phyloP scores from a whole-genome alignment of 2,888 invertebrate species.

The Zaprionus bogoriensis region DNA sequence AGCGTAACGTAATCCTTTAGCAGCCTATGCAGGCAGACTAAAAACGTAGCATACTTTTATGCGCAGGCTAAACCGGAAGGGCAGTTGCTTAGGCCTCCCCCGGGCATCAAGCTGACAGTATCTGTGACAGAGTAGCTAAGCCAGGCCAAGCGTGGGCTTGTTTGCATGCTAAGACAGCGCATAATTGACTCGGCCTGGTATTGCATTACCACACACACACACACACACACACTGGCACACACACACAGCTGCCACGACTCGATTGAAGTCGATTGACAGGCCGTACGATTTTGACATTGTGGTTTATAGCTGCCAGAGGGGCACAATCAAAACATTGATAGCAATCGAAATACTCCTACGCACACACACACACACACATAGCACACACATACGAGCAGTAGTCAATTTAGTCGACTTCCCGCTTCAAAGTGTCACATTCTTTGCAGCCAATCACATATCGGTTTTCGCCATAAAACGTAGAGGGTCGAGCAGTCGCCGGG shows the following conservation, averaged over 20 bases:
- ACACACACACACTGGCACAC: constrained; percentile 5
- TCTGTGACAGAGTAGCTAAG: constrained; percentile 10
- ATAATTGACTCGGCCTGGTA: constrained; percentile 52
- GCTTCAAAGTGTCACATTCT: constrained; percentile 29
- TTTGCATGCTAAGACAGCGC: constrained; percentile 46
- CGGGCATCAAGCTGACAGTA: neutral
- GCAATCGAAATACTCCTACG: constrained; percentile 18
- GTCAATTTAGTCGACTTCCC: constrained; percentile 47
- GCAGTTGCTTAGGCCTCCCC: neutral
- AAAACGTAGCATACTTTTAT: constrained; percentile 36
- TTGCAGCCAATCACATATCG: constrained; percentile 19
- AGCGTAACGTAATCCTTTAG: constrained; percentile 47
- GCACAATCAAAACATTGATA: constrained; percentile 38
- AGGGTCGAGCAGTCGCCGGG: too few species aligned
- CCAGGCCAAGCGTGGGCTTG: constrained; percentile 39
- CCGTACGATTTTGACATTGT: constrained; percentile 40
- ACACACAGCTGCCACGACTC: constrained; percentile 17
- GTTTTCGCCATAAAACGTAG: constrained; percentile 20
- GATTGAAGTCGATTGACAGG: constrained; percentile 52
- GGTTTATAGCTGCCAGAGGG: constrained; percentile 21
- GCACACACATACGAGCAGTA: constrained; percentile 9
- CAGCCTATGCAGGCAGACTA: constrained; percentile 35
- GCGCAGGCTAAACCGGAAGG: neutral
- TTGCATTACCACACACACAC: constrained; percentile 46
- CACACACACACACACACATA: constrained; percentile 3